These are phyloP conservation scores for Anas capensis DNA, from an alignment of 2,797 vertebrate species.

Conservation along the genomic window DNA sequence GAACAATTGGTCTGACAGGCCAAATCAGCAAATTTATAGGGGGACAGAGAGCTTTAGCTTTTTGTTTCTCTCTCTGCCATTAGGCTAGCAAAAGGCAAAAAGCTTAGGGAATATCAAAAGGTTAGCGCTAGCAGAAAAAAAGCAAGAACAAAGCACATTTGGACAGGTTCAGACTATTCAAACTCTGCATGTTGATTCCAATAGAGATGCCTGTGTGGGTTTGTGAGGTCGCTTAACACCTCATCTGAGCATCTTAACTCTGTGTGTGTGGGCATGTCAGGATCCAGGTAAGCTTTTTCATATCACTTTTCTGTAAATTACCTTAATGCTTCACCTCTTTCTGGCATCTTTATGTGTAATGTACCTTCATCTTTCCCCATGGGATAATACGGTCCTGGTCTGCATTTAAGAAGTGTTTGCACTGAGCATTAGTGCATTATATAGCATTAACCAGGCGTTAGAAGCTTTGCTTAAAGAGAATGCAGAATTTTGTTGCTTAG, in stretches of 20 bases:
- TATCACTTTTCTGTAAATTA: background rate
- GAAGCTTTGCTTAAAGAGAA: background rate
- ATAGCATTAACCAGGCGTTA: background rate
- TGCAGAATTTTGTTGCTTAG: background rate
- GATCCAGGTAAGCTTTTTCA: background rate
- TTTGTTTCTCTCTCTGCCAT: background rate
- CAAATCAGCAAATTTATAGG: rapidly evolving
- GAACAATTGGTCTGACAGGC: background rate
- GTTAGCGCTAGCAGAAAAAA: background rate
- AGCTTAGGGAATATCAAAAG: background rate
- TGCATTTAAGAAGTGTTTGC: background rate
- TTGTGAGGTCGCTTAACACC: background rate
- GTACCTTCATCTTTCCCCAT: background rate
- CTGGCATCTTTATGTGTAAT: background rate
- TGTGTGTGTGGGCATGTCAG: background rate
- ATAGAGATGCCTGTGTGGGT: background rate
- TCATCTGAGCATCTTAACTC: background rate
- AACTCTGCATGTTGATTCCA: background rate
- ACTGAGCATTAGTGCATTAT: background rate
- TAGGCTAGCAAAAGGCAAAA: background rate
- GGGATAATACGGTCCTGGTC: background rate
- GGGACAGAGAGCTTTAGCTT: background rate
- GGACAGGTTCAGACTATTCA: background rate
- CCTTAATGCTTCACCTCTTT: background rate
- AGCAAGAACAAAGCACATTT: background rate